These are phyloP conservation scores for Cremastinae sp. DNA, from an alignment of 2,888 invertebrate genomes.

Conservation along the genomic window DNA sequence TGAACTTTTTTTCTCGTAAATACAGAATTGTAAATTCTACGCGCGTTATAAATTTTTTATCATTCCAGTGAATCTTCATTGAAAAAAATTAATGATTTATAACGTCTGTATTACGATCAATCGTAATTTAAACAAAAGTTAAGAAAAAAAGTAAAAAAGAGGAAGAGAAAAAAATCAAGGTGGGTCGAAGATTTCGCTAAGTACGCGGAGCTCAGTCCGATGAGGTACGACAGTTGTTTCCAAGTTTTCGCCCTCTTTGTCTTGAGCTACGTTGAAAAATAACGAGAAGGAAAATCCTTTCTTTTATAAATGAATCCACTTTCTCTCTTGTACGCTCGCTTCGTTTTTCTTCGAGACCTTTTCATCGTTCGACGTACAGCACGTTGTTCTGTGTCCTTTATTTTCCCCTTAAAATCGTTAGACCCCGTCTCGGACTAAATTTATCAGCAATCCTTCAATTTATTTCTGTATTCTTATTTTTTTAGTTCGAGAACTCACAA, in stretches of 20 bases:
- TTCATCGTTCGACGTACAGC: conserved; percentile 15
- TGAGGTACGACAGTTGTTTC: conserved; percentile 47
- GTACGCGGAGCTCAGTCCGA: conserved; percentile 1
- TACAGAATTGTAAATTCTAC: no score
- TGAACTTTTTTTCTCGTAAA: no score
- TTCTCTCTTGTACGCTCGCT: conserved; percentile 28
- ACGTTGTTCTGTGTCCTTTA: conserved; percentile 23
- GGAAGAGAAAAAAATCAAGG: not conserved
- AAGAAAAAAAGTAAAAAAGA: not conserved
- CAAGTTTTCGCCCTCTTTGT: conserved; percentile 43
- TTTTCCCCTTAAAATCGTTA: conserved; percentile 23
- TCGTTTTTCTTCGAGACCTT: conserved; percentile 30
- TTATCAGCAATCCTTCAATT: not conserved
- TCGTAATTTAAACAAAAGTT: conserved; percentile 17
- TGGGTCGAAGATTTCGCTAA: conserved; percentile 18
- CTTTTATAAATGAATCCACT: conserved; percentile 54
- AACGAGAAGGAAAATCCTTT: conserved; percentile 37
- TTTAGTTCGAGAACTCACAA: not conserved
- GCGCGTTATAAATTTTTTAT: no score
- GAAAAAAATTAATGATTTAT: not conserved
- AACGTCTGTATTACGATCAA: not conserved
- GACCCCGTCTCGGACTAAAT: not conserved
- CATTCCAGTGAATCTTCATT: no score
- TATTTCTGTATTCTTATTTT: not conserved
- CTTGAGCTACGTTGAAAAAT: conserved; percentile 36